Conservation (phyloP, 2,797 vertebrate genomes). For the Sebastolobus altivelis region DNA sequence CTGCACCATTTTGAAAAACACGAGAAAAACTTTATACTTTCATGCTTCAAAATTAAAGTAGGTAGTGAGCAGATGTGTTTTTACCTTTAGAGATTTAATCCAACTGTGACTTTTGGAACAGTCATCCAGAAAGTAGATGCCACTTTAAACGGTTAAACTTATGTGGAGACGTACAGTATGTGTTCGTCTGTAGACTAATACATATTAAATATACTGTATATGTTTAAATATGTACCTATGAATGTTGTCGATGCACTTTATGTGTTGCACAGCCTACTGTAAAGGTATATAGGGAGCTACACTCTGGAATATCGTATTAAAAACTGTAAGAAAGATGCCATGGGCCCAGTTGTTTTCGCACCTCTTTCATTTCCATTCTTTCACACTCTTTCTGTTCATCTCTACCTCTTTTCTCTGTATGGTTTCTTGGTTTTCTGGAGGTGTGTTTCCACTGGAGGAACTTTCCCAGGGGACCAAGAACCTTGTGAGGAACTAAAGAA, state of each 20-base stretch:
- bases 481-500: background rate
- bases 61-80: background rate
- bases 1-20: slow-evolving; percentile 10
- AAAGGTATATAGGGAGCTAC: no score
- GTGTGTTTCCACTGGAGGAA: background rate
- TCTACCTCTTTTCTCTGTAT: background rate
- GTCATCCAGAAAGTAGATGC: background rate
- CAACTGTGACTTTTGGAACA: background rate
- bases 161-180: background rate
- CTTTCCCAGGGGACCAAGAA: background rate
- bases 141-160: background rate
- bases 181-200: background rate
- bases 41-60: background rate
- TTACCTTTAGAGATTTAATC: background rate
- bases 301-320: no score
- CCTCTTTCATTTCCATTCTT: background rate
- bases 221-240: no score
- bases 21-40: background rate
- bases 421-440: background rate
- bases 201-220: no score
- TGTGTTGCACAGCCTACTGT: no score
- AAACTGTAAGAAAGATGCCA: no score
- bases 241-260: no score
- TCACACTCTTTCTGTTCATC: background rate
- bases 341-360: no score